A percentile compares a stretch with the other conserved stretches of the same genome.
phyloP scores from a whole-genome alignment of 2,888 invertebrate species.

The Cantharis lateralis region DNA sequence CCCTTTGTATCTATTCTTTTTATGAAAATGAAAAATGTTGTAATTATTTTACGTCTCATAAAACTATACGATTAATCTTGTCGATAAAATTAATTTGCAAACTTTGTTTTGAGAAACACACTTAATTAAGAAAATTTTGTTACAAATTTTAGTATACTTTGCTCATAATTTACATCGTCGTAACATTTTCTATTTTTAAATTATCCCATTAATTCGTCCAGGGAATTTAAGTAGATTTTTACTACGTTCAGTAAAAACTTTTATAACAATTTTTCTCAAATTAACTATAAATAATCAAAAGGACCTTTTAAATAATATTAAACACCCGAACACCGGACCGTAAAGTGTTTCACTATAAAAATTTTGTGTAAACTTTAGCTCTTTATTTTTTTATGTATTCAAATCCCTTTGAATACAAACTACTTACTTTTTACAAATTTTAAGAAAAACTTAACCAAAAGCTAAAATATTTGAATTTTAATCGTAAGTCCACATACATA shows the following conservation, averaged over 20 bases:
- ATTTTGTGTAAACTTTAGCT: neutral
- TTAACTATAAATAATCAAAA: neutral
- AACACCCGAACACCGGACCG: neutral
- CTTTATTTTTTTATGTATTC: neutral
- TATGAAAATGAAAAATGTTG: neutral
- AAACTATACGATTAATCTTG: neutral
- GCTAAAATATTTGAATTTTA: no score
- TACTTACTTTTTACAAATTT: neutral
- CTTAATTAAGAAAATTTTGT: neutral
- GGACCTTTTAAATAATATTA: neutral
- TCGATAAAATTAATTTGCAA: neutral
- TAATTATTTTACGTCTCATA: neutral
- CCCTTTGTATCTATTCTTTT: neutral
- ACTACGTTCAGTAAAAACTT: neutral
- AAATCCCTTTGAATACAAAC: neutral
- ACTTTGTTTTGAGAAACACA: neutral
- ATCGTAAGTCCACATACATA: no score
- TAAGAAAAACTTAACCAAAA: no score
- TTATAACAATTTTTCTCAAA: neutral
- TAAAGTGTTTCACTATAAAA: neutral
- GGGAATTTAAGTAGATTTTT: neutral
- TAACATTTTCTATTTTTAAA: neutral
- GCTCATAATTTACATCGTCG: neutral
- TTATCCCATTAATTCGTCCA: neutral
- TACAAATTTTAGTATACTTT: neutral